phyloP scores from a whole-genome alignment of 2,113 vertebrate species.

The Leucoraja erinaceus region DNA sequence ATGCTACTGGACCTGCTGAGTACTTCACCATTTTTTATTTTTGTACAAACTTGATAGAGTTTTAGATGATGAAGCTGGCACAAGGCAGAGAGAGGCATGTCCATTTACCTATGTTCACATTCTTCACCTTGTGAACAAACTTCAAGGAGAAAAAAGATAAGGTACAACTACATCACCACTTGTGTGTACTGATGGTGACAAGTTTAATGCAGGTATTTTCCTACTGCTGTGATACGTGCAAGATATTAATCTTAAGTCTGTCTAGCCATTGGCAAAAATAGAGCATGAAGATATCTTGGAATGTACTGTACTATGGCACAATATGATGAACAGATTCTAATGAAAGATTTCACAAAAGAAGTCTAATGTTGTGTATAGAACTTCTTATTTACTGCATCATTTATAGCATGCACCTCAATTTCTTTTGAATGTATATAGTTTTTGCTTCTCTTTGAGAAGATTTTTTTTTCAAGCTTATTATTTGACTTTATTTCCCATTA shows the following conservation, averaged over 20 bases:
- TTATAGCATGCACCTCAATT: not conserved
- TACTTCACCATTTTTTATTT: too few relatives aligned
- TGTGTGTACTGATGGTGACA: not conserved
- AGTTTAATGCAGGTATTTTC: not conserved
- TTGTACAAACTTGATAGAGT: not conserved
- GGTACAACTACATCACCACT: not conserved
- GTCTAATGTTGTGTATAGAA: not conserved
- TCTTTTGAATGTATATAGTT: not conserved
- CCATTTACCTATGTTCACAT: not conserved
- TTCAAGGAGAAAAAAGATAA: not conserved
- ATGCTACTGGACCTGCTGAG: too few relatives aligned
- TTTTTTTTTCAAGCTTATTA: not conserved
- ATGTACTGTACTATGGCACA: not conserved
- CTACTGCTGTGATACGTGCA: not conserved
- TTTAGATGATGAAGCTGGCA: not conserved
- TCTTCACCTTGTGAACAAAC: not conserved
- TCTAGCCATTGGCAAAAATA: not conserved
- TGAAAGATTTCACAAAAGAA: not conserved
- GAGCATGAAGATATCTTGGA: not conserved
- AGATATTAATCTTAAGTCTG: slow-evolving; percentile 10
- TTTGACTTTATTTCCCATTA: not conserved
- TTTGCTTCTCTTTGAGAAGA: not conserved
- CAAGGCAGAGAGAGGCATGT: not conserved
- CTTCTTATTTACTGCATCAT: not conserved
- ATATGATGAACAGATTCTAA: not conserved